Evolutionary conservation across 92 coral and sea anemone genomes (phyloP).

Genomic region (Umimayanthus chanpuru): DNA sequence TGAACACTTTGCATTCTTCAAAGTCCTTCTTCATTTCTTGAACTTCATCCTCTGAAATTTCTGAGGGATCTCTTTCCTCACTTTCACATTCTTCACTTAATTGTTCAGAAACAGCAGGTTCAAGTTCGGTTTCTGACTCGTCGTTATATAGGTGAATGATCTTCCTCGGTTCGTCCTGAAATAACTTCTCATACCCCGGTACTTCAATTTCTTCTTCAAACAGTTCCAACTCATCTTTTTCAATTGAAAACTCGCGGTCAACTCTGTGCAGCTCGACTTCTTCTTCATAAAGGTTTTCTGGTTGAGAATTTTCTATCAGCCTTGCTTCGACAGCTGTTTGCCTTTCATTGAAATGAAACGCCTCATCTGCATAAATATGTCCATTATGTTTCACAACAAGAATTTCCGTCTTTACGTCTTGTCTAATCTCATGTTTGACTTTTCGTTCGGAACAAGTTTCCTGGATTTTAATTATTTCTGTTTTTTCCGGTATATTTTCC

Average conservation of each 20-base stretch:
- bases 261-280: slow-evolving; percentile 21
- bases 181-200: slow-evolving; percentile 40
- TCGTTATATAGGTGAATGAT: slow-evolving; percentile 18
- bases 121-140: slow-evolving; percentile 29
- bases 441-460: background rate
- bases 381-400: slow-evolving; percentile 33
- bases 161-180: slow-evolving; percentile 38
- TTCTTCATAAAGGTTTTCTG: slow-evolving; percentile 26
- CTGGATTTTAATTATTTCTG: slow-evolving; percentile 18
- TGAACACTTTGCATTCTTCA: slow-evolving; percentile 40
- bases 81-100: slow-evolving; percentile 21
- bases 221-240: slow-evolving; percentile 20
- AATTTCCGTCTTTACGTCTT: slow-evolving; percentile 5
- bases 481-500: slow-evolving; percentile 31
- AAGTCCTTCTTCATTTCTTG: slow-evolving; percentile 30
- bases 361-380: slow-evolving; percentile 25
- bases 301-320: slow-evolving; percentile 16
- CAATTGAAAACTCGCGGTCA: slow-evolving; percentile 3
- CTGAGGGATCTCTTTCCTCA: slow-evolving; percentile 30
- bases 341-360: background rate
- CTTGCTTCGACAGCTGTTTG: background rate
- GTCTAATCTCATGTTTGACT: background rate
- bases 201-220: slow-evolving; percentile 71
- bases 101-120: slow-evolving; percentile 1
- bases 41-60: slow-evolving; percentile 42